Conservation (phyloP, 2,888 invertebrate genomes). For the Drosophila koepferae region DNA sequence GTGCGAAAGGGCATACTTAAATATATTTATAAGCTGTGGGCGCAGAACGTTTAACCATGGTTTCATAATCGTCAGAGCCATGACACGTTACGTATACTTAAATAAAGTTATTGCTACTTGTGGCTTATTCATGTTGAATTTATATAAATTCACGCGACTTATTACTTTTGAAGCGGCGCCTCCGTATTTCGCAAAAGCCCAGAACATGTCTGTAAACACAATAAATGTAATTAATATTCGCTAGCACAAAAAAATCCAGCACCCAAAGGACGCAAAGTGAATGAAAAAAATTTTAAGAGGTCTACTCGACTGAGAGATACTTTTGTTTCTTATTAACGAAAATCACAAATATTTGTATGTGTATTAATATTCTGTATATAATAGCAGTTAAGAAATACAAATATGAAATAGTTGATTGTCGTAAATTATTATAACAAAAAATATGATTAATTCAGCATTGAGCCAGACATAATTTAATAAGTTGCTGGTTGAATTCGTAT, state of each 20-base stretch:
- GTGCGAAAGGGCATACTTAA: constrained; percentile 1
- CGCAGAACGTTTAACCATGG: background rate
- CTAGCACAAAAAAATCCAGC: background rate
- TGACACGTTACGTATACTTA: constrained; percentile 7
- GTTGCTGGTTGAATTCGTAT: too few relatives aligned
- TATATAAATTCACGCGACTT: background rate
- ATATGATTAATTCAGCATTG: too few relatives aligned
- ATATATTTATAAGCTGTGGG: constrained; percentile 16
- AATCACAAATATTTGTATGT: too few relatives aligned
- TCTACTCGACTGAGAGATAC: background rate
- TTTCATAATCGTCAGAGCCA: background rate
- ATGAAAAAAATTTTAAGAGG: background rate
- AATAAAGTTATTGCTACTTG: constrained; percentile 8
- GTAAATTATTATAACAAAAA: too few relatives aligned
- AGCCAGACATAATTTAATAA: too few relatives aligned
- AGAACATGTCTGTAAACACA: background rate
- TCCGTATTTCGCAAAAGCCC: too few relatives aligned
- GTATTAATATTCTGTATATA: too few relatives aligned
- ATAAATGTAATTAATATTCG: constrained; percentile 10
- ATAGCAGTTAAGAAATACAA: too few relatives aligned
- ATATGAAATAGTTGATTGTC: too few relatives aligned
- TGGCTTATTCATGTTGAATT: constrained; percentile 7
- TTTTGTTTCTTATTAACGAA: too few relatives aligned
- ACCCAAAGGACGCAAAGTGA: background rate
- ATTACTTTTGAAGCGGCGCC: background rate